Evolutionary conservation across 37 sponge, comb jelly and placozoan genomes (phyloP).

Genomic region (Chondrilla cf. caribensis): DNA sequence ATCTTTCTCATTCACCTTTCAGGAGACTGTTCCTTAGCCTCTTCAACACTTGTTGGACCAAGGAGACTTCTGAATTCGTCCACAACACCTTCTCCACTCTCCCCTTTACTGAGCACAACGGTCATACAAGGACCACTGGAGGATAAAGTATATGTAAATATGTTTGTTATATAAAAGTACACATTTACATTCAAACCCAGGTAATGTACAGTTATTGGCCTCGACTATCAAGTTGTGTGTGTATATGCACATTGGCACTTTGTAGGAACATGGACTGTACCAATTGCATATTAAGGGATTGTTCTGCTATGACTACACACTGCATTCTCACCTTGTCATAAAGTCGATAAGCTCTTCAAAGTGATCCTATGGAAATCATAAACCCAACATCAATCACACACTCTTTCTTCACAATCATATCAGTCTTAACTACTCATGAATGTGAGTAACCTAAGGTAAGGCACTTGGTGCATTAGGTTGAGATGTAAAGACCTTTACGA

Average conservation of each 20-base stretch:
- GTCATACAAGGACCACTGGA: constrained; percentile 89
- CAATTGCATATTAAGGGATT: too few species aligned
- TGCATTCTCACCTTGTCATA: constrained; percentile 87
- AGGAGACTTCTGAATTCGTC: constrained; percentile 74
- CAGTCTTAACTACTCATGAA: too few species aligned
- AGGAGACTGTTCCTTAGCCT: constrained; percentile 83
- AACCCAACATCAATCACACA: too few species aligned
- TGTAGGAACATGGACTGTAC: too few species aligned
- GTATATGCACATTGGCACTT: too few species aligned
- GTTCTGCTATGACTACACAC: too few species aligned
- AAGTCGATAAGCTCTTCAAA: constrained; percentile 87
- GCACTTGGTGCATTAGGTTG: too few species aligned
- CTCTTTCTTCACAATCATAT: too few species aligned
- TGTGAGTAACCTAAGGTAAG: too few species aligned
- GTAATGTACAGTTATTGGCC: neutral
- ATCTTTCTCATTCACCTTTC: constrained; percentile 44
- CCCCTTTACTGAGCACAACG: constrained; percentile 76
- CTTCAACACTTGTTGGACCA: constrained; percentile 87
- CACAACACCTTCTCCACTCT: constrained; percentile 76
- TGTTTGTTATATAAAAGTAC: neutral
- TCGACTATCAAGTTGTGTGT: too few species aligned
- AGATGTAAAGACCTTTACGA: too few species aligned
- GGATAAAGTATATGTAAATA: neutral
- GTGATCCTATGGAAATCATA: constrained; percentile 58
- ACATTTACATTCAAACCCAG: neutral